Conservation (phyloP, 2,113 vertebrate species). For the Perca flavescens region DNA sequence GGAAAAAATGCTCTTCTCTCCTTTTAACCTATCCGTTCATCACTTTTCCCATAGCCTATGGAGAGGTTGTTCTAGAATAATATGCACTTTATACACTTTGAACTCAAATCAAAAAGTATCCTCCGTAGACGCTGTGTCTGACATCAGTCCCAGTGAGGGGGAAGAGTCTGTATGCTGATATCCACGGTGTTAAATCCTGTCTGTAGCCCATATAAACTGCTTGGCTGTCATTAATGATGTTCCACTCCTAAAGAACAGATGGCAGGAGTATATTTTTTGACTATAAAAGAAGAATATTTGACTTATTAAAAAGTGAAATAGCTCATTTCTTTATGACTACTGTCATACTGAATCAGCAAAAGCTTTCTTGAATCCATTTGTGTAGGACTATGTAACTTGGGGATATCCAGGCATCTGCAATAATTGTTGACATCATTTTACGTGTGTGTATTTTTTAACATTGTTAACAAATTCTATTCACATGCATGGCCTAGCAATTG, state of each 20-base stretch:
- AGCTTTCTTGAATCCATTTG: conserved; percentile 5
- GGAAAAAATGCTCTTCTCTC: not conserved
- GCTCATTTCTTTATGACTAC: not conserved
- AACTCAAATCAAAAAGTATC: conserved; percentile 20
- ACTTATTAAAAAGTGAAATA: conserved; percentile 14
- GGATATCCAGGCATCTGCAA: not conserved
- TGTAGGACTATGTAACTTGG: not conserved
- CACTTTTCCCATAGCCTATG: not conserved
- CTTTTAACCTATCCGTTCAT: not conserved
- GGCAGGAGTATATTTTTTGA: conserved; percentile 1
- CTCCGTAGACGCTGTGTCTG: conserved; percentile 4
- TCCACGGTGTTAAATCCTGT: conserved; percentile 9
- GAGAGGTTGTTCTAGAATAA: conserved; percentile 10
- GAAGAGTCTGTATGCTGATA: conserved; percentile 34
- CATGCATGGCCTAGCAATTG: not conserved
- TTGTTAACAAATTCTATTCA: not conserved
- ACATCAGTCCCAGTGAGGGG: conserved; percentile 24
- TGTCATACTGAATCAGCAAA: not conserved
- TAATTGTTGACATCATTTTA: not conserved
- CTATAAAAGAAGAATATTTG: conserved; percentile 17
- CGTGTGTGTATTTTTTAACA: not conserved
- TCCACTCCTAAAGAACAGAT: conserved; percentile 19
- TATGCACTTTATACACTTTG: conserved; percentile 12
- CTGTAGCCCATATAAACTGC: conserved; percentile 30
- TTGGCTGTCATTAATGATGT: conserved; percentile 32